phyloP scores from a whole-genome alignment of 1,140 invertebrate genomes.

The Diachasma alloeum region DNA sequence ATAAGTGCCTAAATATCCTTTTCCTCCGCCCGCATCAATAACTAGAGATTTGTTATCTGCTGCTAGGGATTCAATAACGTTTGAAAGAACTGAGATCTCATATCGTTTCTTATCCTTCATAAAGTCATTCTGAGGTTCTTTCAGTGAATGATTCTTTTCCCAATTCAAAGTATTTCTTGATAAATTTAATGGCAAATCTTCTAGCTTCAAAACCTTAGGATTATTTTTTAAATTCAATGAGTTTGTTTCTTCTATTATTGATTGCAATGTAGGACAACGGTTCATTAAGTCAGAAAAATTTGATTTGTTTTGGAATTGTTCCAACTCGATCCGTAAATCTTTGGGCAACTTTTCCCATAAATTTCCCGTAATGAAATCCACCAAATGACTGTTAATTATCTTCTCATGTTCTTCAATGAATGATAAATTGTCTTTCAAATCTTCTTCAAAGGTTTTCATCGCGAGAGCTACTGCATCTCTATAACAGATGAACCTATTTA shows the following conservation, averaged over 20 bases:
- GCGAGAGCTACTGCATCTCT: constrained; percentile 4
- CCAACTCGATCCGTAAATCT: constrained; percentile 66
- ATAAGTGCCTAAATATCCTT: constrained; percentile 82
- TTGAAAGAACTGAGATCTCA: constrained; percentile 74
- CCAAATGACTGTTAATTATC: constrained; percentile 80
- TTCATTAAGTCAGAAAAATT: not conserved
- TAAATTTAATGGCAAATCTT: constrained; percentile 7
- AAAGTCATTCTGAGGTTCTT: constrained; percentile 61
- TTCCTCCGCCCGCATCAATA: constrained; percentile 87
- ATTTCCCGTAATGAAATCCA: constrained; percentile 72
- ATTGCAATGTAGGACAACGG: constrained; percentile 26
- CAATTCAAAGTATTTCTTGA: not conserved
- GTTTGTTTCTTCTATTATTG: constrained; percentile 39
- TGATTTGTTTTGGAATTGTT: constrained; percentile 44
- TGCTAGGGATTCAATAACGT: constrained; percentile 47
- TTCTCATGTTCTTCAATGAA: constrained; percentile 70
- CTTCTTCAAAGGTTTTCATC: constrained; percentile 44
- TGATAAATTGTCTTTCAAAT: constrained; percentile 66
- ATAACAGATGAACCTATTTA: not conserved
- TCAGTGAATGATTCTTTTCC: not conserved
- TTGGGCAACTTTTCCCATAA: constrained; percentile 70
- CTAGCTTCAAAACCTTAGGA: constrained; percentile 16
- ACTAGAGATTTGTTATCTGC: constrained; percentile 54
- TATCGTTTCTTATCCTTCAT: constrained; percentile 85
- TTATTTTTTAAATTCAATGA: constrained; percentile 41